Evolutionary conservation across 2,888 invertebrate genomes (phyloP).

Genomic region (Calameuta filiformis): DNA sequence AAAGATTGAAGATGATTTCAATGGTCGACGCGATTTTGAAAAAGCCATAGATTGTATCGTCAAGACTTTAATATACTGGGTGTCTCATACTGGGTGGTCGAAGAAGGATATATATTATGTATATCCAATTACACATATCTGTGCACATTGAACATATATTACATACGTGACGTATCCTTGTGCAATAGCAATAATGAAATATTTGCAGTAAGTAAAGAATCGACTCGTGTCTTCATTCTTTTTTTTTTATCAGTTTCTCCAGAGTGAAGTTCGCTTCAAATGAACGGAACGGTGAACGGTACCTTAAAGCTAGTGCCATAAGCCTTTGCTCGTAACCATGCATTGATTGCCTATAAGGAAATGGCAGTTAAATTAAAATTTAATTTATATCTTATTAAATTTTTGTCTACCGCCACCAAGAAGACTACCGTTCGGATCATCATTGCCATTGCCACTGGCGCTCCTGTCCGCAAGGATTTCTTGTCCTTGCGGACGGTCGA

Average conservation of each 20-base stretch:
- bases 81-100: background rate
- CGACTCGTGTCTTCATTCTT: background rate
- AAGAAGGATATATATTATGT: background rate
- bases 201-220: background rate
- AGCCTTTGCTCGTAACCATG: slow-evolving; percentile 28
- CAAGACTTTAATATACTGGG: background rate
- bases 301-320: slow-evolving; percentile 7
- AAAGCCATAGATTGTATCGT: background rate
- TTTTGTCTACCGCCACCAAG: slow-evolving; percentile 29
- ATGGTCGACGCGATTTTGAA: background rate
- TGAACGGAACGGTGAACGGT: slow-evolving; percentile 2
- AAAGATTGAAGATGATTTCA: background rate
- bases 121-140: background rate
- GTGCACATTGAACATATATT: background rate
- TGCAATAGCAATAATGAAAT: background rate
- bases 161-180: background rate
- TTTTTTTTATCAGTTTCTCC: background rate
- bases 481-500: slow-evolving; percentile 37
- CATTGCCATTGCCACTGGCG: background rate
- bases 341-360: slow-evolving; percentile 56
- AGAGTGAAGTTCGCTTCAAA: background rate
- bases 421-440: slow-evolving; percentile 16
- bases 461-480: slow-evolving; percentile 23
- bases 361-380: slow-evolving; percentile 41
- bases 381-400: slow-evolving; percentile 56